Base-by-base conservation (phyloP, 2,797 vertebrate genomes). In the Gymnothorax reevesii region DNA sequence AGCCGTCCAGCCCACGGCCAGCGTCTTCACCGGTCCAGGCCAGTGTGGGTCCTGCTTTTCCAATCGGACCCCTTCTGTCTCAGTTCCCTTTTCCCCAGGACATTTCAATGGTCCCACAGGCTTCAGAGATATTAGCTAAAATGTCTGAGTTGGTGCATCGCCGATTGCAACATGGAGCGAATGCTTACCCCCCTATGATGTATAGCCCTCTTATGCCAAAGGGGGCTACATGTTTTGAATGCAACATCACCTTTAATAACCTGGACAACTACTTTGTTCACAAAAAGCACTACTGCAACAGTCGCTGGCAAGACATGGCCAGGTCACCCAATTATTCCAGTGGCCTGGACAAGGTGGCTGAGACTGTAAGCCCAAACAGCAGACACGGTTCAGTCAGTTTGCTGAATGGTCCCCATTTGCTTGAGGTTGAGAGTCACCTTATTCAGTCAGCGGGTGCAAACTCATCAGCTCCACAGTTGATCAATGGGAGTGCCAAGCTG, bases 231-330 rank as follows among this genome's bases (percentile, higher is more conserved):
- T 99, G 98, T 94, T 99, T 99, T 89, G 99, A 99, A 96, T 99
- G 98, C 94, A 99, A 99, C 96, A 99, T 99, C 94, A 99, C 98
- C 13, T 99, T 99, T 94, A 99, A 98, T 93, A 99, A 99, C 93
- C 93, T 99, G 94, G 99, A 99, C 95, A 99, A 99, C 95, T 99
- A 99, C 87, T 95, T 99, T 89, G 98, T 99, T 89, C 99, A 99
- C 96, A 99, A 99, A 95, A 99, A 99, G 91, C 98, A 99, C 94
- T 99, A 99, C 89, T 99, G 99, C 94, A 99, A 97, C 94, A 99
- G 97, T 92, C 97, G 99, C 92, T 99, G 98, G 99, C 98, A 99
- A 91, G 98, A 99, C 94, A 97, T 99, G 96, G 92, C 97, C 79
- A 99, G 99, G 94, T 98, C 98, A n/a, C 97, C 98, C 0, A 98